A percentile compares a stretch with the other conserved stretches of the same genome.
Evolutionary conservation across 92 coral and sea anemone species (phyloP).

Genomic region (Micromussa lordhowensis): DNA sequence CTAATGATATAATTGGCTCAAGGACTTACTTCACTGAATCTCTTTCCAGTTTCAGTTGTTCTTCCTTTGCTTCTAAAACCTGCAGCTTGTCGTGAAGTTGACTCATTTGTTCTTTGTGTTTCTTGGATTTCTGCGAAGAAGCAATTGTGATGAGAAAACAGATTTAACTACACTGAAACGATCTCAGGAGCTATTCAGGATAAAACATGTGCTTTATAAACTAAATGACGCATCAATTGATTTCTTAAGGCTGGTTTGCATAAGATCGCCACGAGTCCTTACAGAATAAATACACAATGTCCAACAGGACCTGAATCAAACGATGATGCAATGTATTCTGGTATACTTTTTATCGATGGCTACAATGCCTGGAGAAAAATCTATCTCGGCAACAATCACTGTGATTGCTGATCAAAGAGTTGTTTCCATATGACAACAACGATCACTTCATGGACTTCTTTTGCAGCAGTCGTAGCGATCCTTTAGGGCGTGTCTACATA

Average conservation of each 20-base stretch:
- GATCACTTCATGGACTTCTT: no score
- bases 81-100: slow-evolving; percentile 83
- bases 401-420: no score
- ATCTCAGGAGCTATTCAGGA: not conserved
- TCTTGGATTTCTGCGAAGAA: slow-evolving; percentile 77
- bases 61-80: slow-evolving; percentile 85
- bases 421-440: no score
- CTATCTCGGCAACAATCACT: no score
- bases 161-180: not conserved
- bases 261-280: no score
- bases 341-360: no score
- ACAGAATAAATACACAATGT: no score
- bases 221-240: not conserved
- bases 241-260: no score
- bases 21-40: slow-evolving; percentile 78
- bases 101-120: slow-evolving; percentile 80
- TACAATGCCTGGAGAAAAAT: no score
- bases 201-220: not conserved
- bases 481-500: not conserved
- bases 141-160: not conserved
- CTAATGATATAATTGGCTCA: not conserved
- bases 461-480: no score
- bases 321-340: no score
- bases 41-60: slow-evolving; percentile 82
- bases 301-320: no score